Evolutionary conservation across 2,113 vertebrate species (phyloP).

Genomic region (Muntiacus reevesi): DNA sequence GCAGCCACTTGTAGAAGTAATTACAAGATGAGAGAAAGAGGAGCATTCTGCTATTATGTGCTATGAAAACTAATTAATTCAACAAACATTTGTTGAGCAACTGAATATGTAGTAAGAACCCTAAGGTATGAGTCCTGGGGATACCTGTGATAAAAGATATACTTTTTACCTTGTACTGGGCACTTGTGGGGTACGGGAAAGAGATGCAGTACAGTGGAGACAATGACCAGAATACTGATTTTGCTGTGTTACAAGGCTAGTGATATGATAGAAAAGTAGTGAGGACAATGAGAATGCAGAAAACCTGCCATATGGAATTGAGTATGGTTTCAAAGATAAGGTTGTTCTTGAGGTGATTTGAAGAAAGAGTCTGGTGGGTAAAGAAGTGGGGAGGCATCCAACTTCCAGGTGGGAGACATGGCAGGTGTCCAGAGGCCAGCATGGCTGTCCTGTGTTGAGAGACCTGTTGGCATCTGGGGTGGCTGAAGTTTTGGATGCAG

Average conservation of each 20-base stretch:
- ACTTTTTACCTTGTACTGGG: not conserved
- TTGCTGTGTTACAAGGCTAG: not conserved
- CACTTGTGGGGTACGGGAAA: not conserved
- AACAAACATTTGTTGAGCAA: conserved; percentile 23
- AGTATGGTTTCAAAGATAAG: not conserved
- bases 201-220: not conserved
- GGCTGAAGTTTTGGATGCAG: not conserved
- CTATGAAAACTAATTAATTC: conserved; percentile 43
- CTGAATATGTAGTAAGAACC: not conserved
- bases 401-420: not conserved
- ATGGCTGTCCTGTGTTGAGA: not conserved
- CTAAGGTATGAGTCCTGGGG: not conserved
- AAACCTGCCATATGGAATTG: not conserved
- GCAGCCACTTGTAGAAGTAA: conserved; percentile 41
- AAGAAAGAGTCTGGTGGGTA: not conserved
- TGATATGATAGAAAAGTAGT: not conserved
- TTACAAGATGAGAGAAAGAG: conserved; percentile 31
- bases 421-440: not conserved
- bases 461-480: not conserved
- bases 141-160: not conserved
- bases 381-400: not conserved
- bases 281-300: not conserved
- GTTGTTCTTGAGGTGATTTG: not conserved
- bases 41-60: not conserved
- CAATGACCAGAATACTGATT: not conserved